Evolutionary conservation across 2,888 invertebrate genomes (phyloP), one percentile per base, ranked within the genome.

Genomic region (Melieria crassipennis): DNA sequence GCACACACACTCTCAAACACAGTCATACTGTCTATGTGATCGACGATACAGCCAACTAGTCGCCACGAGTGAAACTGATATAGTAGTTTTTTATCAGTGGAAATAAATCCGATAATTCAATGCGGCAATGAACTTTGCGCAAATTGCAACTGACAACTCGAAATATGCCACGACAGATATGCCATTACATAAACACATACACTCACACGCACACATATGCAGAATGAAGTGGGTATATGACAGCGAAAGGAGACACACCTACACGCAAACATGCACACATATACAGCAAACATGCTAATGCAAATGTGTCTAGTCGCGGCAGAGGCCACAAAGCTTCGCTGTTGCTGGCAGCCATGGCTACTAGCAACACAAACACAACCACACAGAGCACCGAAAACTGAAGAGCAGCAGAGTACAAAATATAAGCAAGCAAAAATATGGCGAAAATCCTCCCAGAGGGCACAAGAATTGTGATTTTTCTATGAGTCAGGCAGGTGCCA

Each of bases 191-290:
- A 52, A 61, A n/a, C 50, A n/a, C 63, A 45, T 30, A 46, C 61
- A 46, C 46, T 42, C 61, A 48, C 42, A 63, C 58, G 43, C 47
- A 66, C 57, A 63, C 62, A 56, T 50, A 30, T 13, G 16, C 47
- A 61, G 16, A 62, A 3, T 4, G 7, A 30, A 30, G 1, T 30
- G 30, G 30, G 30, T 30, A 30, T 30, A 30, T 30, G 30, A 2
- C 30, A n/a, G 16, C 46, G 55, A 43, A 61, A 3, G 2, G 7
- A 52, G 56, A 52, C 55, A n/a, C 50, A 42, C 63, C 30, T 30
- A 46, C 61, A 46, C 46, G 16, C 61, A 48, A 11, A 63, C 58
- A 48, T 58, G 61, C 57, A 63, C 62, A 30, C 9, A n/a, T 11
- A 61, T 16, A 62, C 7, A 50, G 30, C 30, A 2, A 30, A 3